phyloP scores from a whole-genome alignment of 2,888 invertebrate genomes.

The Ferrisia virgata region DNA sequence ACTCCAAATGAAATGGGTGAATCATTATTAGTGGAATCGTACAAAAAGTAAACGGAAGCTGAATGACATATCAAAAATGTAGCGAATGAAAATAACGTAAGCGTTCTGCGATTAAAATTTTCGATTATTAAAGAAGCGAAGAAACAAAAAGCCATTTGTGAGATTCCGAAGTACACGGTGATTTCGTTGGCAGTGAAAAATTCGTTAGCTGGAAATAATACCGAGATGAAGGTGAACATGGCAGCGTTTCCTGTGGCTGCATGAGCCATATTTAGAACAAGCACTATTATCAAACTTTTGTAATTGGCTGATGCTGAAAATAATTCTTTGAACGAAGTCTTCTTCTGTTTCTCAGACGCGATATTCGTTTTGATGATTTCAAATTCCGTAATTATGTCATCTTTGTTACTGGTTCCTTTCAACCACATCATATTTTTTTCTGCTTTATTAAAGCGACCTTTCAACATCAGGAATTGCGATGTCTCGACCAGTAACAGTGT shows the following conservation, averaged over 20 bases:
- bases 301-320: background rate
- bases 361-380: background rate
- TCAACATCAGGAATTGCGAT: slow-evolving; percentile 5
- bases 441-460: background rate
- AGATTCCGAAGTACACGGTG: slow-evolving; percentile 49
- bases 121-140: slow-evolving; percentile 49
- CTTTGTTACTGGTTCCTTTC: background rate
- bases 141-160: slow-evolving; percentile 49
- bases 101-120: slow-evolving; percentile 48
- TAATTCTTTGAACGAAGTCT: background rate
- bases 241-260: slow-evolving; percentile 49
- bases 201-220: slow-evolving; percentile 48
- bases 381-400: background rate
- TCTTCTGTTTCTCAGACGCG: background rate
- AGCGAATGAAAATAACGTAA: slow-evolving; percentile 23
- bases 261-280: slow-evolving; percentile 48
- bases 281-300: slow-evolving; percentile 47
- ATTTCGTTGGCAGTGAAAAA: slow-evolving; percentile 48
- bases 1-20: background rate
- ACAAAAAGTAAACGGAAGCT: slow-evolving; percentile 43
- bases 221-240: slow-evolving; percentile 49
- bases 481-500: background rate
- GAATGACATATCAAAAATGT: slow-evolving; percentile 46
- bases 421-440: slow-evolving; percentile 32
- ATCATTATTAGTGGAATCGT: background rate